phyloP scores from a whole-genome alignment of 1,140 invertebrate genomes.

The Euborellia annulipes region DNA sequence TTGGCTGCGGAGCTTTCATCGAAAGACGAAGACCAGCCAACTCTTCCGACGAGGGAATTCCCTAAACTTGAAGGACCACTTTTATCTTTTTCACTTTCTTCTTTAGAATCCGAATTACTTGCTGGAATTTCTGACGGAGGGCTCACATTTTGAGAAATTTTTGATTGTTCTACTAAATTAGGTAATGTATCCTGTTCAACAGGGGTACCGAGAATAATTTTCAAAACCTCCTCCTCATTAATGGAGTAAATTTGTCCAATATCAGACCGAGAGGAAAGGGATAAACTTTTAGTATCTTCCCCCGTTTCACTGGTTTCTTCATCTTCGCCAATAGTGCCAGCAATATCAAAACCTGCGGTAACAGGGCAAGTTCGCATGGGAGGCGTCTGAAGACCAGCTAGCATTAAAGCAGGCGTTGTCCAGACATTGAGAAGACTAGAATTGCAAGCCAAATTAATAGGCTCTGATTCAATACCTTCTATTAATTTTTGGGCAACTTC shows the following conservation, averaged over 20 bases:
- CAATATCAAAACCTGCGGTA: constrained; percentile 50
- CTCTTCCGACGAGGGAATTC: constrained; percentile 45
- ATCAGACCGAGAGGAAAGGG: constrained; percentile 20
- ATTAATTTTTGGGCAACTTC: constrained; percentile 60
- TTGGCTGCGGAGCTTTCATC: constrained; percentile 31
- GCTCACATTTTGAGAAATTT: not conserved
- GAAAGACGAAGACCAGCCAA: constrained; percentile 48
- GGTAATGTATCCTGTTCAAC: constrained; percentile 1
- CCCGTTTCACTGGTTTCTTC: not conserved
- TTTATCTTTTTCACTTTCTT: constrained; percentile 37
- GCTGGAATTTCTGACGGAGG: constrained; percentile 5
- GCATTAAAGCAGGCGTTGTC: constrained; percentile 63
- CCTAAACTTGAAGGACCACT: constrained; percentile 31
- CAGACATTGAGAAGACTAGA: constrained; percentile 79
- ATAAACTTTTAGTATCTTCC: not conserved
- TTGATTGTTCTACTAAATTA: not conserved
- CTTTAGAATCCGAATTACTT: constrained; percentile 9
- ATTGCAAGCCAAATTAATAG: constrained; percentile 71
- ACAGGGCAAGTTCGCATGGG: constrained; percentile 52
- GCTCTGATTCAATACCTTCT: constrained; percentile 56
- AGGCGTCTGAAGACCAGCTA: constrained; percentile 71
- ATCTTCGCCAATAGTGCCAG: constrained; percentile 35
- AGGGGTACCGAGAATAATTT: constrained; percentile 16
- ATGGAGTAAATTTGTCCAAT: constrained; percentile 32
- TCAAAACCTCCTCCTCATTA: constrained; percentile 20